These are phyloP conservation scores for Berghia stephanieae DNA, from an alignment of 1,140 invertebrate genomes.

Conservation along the genomic window DNA sequence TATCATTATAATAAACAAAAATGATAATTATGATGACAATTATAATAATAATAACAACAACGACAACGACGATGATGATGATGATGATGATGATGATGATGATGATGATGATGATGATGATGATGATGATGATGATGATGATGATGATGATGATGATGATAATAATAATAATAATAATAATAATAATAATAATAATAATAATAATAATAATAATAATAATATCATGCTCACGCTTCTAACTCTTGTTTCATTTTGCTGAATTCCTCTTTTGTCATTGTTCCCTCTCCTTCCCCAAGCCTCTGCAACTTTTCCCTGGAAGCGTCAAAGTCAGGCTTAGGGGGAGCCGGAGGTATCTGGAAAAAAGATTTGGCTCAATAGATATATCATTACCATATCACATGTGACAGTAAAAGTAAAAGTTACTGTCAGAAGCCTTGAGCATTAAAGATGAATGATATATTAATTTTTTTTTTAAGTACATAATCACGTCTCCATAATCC, in stretches of 20 bases:
- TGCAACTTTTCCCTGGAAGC: conserved; percentile 97
- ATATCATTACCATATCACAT: not conserved
- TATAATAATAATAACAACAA: too few species aligned
- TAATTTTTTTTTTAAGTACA: too few species aligned
- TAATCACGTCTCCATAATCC: too few species aligned
- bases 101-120: conserved; percentile 37
- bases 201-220: conserved; percentile 2
- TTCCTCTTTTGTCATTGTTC: conserved; percentile 98
- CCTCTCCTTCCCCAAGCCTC: conserved; percentile 96
- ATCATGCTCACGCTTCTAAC: conserved; percentile 89
- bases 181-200: not conserved
- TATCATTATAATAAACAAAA: too few species aligned
- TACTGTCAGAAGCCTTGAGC: too few species aligned
- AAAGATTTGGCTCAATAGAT: conserved; percentile 10
- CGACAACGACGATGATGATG: conserved; percentile 10
- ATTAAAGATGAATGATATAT: too few species aligned
- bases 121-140: conserved; percentile 17
- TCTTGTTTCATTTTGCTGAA: conserved; percentile 99
- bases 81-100: too few species aligned
- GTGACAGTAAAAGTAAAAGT: not conserved
- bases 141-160: conserved; percentile 12
- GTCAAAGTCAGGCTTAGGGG: conserved; percentile 98
- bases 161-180: not conserved
- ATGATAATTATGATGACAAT: too few species aligned
- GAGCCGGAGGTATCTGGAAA: conserved; percentile 94